Percentiles rank a stretch among this genome's conserved stretches.
Evolutionary conservation across 2,113 vertebrate genomes (phyloP).

Genomic region (Periophthalmodon schlosseri): DNA sequence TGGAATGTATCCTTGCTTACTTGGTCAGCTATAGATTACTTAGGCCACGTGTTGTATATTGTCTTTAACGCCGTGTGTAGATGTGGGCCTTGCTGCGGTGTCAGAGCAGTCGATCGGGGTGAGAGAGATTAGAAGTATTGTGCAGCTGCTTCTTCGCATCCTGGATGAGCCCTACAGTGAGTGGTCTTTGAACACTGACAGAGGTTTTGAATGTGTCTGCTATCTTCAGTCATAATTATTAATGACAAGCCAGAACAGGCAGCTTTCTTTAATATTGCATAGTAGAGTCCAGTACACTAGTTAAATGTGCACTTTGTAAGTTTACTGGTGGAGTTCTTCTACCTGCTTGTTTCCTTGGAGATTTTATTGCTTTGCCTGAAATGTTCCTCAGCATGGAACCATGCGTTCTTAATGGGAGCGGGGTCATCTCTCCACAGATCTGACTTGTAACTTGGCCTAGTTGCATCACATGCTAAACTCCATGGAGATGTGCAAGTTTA

Average conservation of each 20-base stretch:
- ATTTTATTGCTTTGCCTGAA: not conserved
- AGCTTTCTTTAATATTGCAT: not conserved
- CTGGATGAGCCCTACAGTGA: conserved; percentile 87
- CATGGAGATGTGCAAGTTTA: not conserved
- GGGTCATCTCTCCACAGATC: not conserved
- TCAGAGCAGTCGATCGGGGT: conserved; percentile 84
- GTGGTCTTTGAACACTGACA: conserved; percentile 38
- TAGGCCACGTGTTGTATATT: not conserved
- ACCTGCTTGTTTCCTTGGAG: not conserved
- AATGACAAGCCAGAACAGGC: not conserved
- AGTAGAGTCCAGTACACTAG: not conserved
- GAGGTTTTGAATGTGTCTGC: too few species aligned
- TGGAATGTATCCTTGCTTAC: conserved; percentile 87
- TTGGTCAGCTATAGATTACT: not conserved
- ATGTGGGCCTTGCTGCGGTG: conserved; percentile 82
- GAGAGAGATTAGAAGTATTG: conserved; percentile 90
- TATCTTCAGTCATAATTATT: not conserved
- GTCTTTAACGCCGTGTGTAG: conserved; percentile 72
- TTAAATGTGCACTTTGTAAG: too few species aligned
- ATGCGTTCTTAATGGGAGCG: not conserved
- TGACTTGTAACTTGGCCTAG: not conserved
- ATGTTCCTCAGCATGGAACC: not conserved
- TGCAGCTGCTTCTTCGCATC: conserved; percentile 83
- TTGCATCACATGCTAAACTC: not conserved
- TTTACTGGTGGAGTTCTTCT: too few species aligned